A percentile compares a stretch with the other conserved stretches of the same genome.
Conservation (phyloP, 2,888 invertebrate species). For the Lacanobia oleracea region DNA sequence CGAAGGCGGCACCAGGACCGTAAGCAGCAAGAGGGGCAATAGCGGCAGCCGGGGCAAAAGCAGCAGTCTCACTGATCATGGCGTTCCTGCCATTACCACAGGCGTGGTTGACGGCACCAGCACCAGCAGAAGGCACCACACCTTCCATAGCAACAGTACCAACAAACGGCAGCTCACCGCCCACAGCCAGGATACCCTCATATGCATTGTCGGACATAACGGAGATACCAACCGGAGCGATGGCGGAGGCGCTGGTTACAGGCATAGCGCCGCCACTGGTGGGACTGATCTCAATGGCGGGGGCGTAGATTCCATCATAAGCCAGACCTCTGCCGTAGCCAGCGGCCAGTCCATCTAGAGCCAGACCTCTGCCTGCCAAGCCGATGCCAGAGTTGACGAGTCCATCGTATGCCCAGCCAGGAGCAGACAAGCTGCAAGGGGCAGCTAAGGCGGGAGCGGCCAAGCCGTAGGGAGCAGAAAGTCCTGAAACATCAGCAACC, state of each 20-base stretch:
- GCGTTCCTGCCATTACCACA: constrained; percentile 71
- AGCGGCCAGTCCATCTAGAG: background rate
- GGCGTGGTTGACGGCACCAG: constrained; percentile 72
- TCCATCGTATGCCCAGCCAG: constrained; percentile 15
- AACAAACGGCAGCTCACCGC: constrained; percentile 72
- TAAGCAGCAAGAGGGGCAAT: constrained; percentile 6
- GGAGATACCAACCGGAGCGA: constrained; percentile 35
- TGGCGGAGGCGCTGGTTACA: constrained; percentile 15
- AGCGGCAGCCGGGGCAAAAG: constrained; percentile 5
- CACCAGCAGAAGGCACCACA: constrained; percentile 71
- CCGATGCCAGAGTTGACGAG: constrained; percentile 7
- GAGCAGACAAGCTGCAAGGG: constrained; percentile 1
- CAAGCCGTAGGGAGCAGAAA: background rate
- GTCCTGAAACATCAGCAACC: constrained; percentile 34
- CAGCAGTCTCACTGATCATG: constrained; percentile 56
- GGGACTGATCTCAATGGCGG: constrained; percentile 25
- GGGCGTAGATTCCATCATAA: constrained; percentile 6
- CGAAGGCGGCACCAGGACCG: constrained; percentile 28
- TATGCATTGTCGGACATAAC: constrained; percentile 18
- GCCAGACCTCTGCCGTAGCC: constrained; percentile 11
- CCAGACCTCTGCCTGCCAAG: constrained; percentile 2
- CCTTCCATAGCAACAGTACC: constrained; percentile 75
- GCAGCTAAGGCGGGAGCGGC: background rate
- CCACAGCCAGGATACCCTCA: constrained; percentile 62
- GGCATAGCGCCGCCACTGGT: constrained; percentile 42